phyloP scores from a whole-genome alignment of 1,140 invertebrate genomes.

The Hermatobates lingyangjiaoensis region DNA sequence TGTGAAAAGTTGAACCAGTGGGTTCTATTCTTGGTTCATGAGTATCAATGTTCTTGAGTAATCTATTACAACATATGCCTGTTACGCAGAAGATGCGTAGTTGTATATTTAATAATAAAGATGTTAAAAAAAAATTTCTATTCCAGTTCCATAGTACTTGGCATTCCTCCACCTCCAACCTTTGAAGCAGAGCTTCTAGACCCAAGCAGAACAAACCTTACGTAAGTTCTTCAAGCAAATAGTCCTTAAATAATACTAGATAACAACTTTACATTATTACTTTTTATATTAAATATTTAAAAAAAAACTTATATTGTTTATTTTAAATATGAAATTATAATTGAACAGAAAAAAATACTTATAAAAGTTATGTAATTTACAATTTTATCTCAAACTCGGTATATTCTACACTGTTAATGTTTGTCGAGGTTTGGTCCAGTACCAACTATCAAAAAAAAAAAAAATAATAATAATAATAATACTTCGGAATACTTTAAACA shows the following conservation, averaged over 20 bases:
- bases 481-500: too few relatives aligned
- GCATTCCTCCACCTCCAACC: constrained; percentile 17
- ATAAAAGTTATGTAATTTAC: neutral
- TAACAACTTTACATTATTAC: too few relatives aligned
- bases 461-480: too few relatives aligned
- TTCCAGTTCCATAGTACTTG: constrained; percentile 18
- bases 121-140: constrained; percentile 1
- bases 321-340: neutral
- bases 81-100: neutral
- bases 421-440: too few relatives aligned
- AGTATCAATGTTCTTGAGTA: too few relatives aligned
- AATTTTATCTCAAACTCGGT: neutral
- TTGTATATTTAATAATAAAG: neutral
- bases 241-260: too few relatives aligned
- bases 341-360: neutral
- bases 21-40: too few relatives aligned
- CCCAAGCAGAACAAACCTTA: constrained; percentile 16
- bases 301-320: neutral
- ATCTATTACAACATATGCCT: too few relatives aligned
- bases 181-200: constrained; percentile 18
- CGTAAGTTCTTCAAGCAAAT: constrained; percentile 17
- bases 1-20: too few relatives aligned
- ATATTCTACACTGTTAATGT: too few relatives aligned
- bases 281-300: neutral
- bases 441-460: too few relatives aligned